Percentiles rank a stretch among this genome's conserved stretches.
These are phyloP conservation scores for Plagodis dolabraria DNA, from an alignment of 2,888 invertebrate genomes.

Conservation along the genomic window DNA sequence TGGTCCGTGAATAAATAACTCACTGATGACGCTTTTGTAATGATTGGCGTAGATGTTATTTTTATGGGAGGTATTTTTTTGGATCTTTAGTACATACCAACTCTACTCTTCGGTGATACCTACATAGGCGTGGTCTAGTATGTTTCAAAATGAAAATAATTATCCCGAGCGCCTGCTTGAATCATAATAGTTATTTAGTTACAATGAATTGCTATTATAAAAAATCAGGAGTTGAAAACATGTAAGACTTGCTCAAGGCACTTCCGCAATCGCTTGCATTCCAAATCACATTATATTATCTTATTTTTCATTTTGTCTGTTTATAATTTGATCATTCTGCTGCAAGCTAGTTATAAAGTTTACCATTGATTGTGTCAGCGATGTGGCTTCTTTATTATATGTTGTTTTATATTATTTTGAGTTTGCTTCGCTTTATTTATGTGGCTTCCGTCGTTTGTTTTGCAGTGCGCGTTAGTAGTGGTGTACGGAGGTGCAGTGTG, in stretches of 20 bases:
- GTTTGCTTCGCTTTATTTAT: constrained; percentile 75
- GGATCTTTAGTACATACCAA: too few relatives aligned
- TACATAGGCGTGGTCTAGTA: too few relatives aligned
- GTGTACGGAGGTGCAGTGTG: constrained; percentile 65
- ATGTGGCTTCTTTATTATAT: constrained; percentile 45
- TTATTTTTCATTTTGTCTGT: background rate
- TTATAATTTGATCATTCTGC: background rate
- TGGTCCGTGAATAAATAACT: too few relatives aligned
- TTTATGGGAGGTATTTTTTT: background rate
- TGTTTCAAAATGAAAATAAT: too few relatives aligned
- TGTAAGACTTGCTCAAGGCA: background rate
- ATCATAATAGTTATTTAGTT: constrained; percentile 1
- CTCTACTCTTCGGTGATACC: too few relatives aligned
- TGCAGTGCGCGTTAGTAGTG: constrained; percentile 79
- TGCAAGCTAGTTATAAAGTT: constrained; percentile 13
- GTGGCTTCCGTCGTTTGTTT: constrained; percentile 79
- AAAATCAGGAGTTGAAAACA: constrained; percentile 8
- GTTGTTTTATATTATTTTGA: constrained; percentile 45
- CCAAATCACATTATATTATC: too few relatives aligned
- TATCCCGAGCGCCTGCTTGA: constrained; percentile 12
- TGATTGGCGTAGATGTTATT: too few relatives aligned
- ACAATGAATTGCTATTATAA: constrained; percentile 14
- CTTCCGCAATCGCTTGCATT: too few relatives aligned
- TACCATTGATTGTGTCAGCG: constrained; percentile 20
- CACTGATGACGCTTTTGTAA: too few relatives aligned